Evolutionary conservation across 1,140 invertebrate genomes (phyloP), one percentile per base, ranked within the genome.

Genomic region (Thalassaphorura encarpata): DNA sequence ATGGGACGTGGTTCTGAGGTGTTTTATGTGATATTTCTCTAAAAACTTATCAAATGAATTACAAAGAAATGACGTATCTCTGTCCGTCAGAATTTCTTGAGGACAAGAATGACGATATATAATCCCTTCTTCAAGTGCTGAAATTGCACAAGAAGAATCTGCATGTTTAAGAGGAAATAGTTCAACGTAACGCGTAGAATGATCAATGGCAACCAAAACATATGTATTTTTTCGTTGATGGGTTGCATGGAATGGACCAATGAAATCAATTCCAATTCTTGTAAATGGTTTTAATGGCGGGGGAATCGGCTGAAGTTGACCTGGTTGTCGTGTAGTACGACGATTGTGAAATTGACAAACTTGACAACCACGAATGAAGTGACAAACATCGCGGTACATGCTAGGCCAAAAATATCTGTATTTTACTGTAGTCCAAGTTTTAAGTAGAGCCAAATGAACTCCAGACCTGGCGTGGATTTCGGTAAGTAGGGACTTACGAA

Each of bases 141-240:
- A 28, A 21, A 55, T 51, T 16, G 40, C 58, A 16, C 16, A 2
- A 29, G 16, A 1, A n/a, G 39, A 26, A 23, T 16, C n/a, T 33
- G 33, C 28, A n/a, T 2, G 16, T 28, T 31, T 29, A 16, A 31
- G 19, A 2, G 58, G 46, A 3, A 6, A 50, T n/a, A 19, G 24
- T 45, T 60, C 58, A 3, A 55, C 16, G 52, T 60, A 60, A 1
- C 58, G 33, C 2, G 52, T 60, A 3, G 46, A 23, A 21, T 54
- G 48, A 23, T 46, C 33, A n/a, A 40, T 41, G 8, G 52, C 28
- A 16, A 29, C 23, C 2, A 60, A 8, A 6, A 36, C 42, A 26
- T 39, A 51, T 5, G 16, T 26, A 23, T 60, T 60, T 2, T 48
- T 13, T 5, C 47, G 3, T 16, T n/a, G n/a, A n/a, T 24, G 13